These are phyloP conservation scores for Tholera decimalis DNA, from an alignment of 2,888 invertebrate species.

Conservation along the genomic window DNA sequence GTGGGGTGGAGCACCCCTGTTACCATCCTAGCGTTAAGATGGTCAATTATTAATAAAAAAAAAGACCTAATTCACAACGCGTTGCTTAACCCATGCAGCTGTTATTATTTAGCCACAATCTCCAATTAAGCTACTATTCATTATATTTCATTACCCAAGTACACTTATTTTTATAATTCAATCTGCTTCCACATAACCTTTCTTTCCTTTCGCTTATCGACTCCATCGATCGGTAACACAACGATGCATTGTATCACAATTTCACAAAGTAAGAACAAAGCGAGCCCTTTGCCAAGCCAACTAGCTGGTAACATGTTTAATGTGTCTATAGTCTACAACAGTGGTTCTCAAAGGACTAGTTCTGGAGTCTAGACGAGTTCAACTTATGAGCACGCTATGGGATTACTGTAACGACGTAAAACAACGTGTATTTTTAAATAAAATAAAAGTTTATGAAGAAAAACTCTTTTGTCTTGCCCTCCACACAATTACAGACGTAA, in stretches of 20 bases:
- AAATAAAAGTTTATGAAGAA: too few relatives aligned
- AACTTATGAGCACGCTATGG: neutral
- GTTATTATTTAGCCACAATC: too few relatives aligned
- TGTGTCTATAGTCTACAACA: conserved; percentile 57
- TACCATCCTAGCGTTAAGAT: too few relatives aligned
- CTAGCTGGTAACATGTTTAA: conserved; percentile 52
- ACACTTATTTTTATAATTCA: conserved; percentile 5
- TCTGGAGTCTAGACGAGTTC: conserved; percentile 27
- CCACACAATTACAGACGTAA: neutral
- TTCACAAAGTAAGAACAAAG: conserved; percentile 43
- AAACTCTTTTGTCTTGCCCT: neutral
- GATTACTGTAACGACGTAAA: neutral
- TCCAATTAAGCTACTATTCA: neutral
- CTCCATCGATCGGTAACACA: conserved; percentile 30
- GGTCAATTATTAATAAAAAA: too few relatives aligned
- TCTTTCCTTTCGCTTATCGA: conserved; percentile 31
- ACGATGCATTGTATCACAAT: conserved; percentile 29
- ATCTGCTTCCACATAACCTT: neutral
- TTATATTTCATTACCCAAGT: neutral
- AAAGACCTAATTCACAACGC: too few relatives aligned
- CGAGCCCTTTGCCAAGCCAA: conserved; percentile 54
- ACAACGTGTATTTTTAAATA: neutral
- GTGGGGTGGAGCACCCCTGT: too few relatives aligned
- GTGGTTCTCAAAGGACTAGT: conserved; percentile 49
- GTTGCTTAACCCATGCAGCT: too few relatives aligned